phyloP scores from a whole-genome alignment of 2,888 invertebrate genomes.

The Sminthurides aquaticus region DNA sequence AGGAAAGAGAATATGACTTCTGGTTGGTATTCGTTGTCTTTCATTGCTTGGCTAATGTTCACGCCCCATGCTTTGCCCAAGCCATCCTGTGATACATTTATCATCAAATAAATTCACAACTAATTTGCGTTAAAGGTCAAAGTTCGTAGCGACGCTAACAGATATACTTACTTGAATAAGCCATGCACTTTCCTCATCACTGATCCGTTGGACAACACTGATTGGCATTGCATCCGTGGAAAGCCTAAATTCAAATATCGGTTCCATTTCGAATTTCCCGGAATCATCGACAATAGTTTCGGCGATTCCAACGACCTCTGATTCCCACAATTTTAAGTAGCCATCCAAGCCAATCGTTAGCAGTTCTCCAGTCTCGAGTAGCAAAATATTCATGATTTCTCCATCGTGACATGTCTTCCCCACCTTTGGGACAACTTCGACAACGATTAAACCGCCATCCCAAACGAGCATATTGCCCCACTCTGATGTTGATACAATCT shows the following conservation, averaged over 20 bases:
- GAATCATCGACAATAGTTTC: constrained; percentile 70
- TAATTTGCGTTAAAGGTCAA: neutral
- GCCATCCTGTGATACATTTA: constrained; percentile 65
- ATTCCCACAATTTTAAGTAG: constrained; percentile 76
- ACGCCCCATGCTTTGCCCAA: constrained; percentile 73
- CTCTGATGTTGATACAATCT: constrained; percentile 75
- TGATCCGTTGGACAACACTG: constrained; percentile 52
- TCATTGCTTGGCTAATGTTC: constrained; percentile 56
- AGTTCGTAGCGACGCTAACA: neutral
- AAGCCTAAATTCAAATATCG: constrained; percentile 72
- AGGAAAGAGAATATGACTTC: constrained; percentile 60
- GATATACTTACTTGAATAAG: constrained; percentile 64
- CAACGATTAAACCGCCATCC: constrained; percentile 81
- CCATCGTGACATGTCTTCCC: constrained; percentile 67
- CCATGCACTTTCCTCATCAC: constrained; percentile 49
- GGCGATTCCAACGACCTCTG: constrained; percentile 81
- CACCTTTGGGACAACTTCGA: constrained; percentile 67
- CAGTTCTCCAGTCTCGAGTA: constrained; percentile 52
- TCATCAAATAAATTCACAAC: constrained; percentile 8
- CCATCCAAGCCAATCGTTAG: constrained; percentile 64
- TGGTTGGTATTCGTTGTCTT: constrained; percentile 48
- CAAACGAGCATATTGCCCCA: constrained; percentile 89
- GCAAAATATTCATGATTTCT: constrained; percentile 61
- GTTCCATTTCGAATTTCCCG: constrained; percentile 72
- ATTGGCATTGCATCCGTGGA: constrained; percentile 51